These are phyloP conservation scores for Falco peregrinus DNA, from an alignment of 2,797 vertebrate genomes.

Conservation along the genomic window DNA sequence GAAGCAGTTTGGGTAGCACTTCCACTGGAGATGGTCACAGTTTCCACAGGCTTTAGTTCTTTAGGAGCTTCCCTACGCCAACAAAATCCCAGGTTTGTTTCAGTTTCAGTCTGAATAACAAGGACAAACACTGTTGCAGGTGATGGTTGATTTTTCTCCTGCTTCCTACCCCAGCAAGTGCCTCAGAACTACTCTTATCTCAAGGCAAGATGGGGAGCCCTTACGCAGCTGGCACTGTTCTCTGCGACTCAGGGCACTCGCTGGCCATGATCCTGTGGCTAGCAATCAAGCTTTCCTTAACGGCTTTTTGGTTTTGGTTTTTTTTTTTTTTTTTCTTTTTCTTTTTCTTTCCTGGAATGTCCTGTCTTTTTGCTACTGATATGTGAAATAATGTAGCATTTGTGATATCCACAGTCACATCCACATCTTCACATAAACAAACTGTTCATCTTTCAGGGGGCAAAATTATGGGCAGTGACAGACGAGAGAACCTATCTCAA, in stretches of 20 bases:
- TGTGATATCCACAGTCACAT: background rate
- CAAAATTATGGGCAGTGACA: background rate
- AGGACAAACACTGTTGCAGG: background rate
- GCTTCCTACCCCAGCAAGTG: background rate
- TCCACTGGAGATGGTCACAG: background rate
- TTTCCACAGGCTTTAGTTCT: background rate
- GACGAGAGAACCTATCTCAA: background rate
- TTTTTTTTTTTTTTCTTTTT: background rate
- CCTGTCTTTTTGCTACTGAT: background rate
- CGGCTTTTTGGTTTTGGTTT: background rate
- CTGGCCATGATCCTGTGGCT: background rate
- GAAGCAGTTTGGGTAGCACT: background rate
- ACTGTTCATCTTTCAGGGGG: background rate
- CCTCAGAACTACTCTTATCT: background rate
- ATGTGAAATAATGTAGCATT: background rate
- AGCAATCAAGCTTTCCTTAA: background rate
- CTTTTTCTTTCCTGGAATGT: background rate
- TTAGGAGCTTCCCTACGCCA: background rate
- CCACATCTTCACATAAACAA: background rate
- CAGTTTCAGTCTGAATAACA: background rate
- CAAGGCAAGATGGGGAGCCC: background rate
- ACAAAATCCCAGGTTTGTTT: background rate
- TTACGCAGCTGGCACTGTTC: fast-evolving
- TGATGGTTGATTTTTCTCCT: background rate
- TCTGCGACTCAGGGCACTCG: background rate